Base-by-base conservation (phyloP, 2,888 invertebrate genomes). In the Metalampra italica region DNA sequence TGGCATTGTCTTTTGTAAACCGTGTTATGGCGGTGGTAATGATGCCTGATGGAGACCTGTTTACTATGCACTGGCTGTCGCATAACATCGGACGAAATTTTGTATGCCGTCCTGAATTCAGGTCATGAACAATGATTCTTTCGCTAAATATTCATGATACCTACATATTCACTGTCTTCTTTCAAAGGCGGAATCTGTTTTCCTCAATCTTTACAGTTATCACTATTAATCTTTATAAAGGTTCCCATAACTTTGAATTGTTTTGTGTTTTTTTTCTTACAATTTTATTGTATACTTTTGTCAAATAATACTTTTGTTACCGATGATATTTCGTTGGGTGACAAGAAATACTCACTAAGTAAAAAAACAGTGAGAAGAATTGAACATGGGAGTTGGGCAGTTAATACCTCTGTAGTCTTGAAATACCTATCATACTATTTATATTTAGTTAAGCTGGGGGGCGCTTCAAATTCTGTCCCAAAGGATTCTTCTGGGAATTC, bases 91-190 rank as follows among this genome's bases (percentile, higher is more conserved):
- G 52, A 64, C 64, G 51, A 71, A 71, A 77, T 77, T 77, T 71
- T 63, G 75, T 73, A 80, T 78, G 76, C 74, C 64, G 62, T 64
- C 68, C 66, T 66, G 71, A 71, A 83, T 80, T 76, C 78, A 77
- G 77, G 78, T 82, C 83, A 83, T 80, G 78, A 79, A 71, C 75
- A 71, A 76, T 71, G 69, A 70, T 72, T 71, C 68, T 57, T 53
- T 55, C 66, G 66, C 67, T 71, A 71, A 72, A 76, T 80, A 77
- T 78, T 78, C 74, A 73, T 68, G 51, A 54, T 60, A n/a, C n/a
- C n/a, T n/a, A 59, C 59, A 69, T 66, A 65, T 59, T 60, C 54
- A 55, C 54, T 53, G 55, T 61, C 62, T 62, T 60, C 58, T 55
- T 53, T 55, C 57, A 30, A 53, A 51, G 53, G 59, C 52, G 50